These are phyloP conservation scores for Lithosia quadra DNA, from an alignment of 2,888 invertebrate species.

Conservation along the genomic window DNA sequence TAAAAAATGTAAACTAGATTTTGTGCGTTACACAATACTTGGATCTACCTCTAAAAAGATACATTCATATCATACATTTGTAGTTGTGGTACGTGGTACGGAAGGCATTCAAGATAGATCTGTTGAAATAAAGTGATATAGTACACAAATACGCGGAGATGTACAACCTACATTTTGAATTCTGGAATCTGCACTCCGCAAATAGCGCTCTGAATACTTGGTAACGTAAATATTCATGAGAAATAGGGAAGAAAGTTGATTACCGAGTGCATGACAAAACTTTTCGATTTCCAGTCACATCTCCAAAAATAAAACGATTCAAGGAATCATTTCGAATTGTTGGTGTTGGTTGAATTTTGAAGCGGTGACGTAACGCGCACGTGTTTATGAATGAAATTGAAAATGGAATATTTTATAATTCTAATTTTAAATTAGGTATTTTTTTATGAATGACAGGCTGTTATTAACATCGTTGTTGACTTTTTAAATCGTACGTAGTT, in stretches of 20 bases:
- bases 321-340: conserved; percentile 23
- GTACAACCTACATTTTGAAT: conserved; percentile 24
- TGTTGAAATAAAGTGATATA: conserved; percentile 31
- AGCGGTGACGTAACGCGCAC: conserved; percentile 28
- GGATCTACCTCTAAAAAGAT: no score
- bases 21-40: no score
- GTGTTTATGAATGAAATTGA: conserved; percentile 46
- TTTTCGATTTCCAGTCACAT: conserved; percentile 35
- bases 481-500: conserved; percentile 3
- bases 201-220: conserved; percentile 38
- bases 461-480: not conserved
- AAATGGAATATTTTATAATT: conserved; percentile 23
- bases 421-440: conserved; percentile 8
- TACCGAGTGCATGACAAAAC: conserved; percentile 41
- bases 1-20: no score
- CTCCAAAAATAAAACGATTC: conserved; percentile 41
- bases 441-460: conserved; percentile 5
- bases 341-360: conserved; percentile 34
- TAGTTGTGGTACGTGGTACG: not conserved
- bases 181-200: conserved; percentile 27
- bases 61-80: no score
- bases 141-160: conserved; percentile 31
- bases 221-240: conserved; percentile 40
- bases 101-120: not conserved
- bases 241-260: conserved; percentile 36